phyloP scores from a whole-genome alignment of 2,797 vertebrate species.

The Meda fulgida region DNA sequence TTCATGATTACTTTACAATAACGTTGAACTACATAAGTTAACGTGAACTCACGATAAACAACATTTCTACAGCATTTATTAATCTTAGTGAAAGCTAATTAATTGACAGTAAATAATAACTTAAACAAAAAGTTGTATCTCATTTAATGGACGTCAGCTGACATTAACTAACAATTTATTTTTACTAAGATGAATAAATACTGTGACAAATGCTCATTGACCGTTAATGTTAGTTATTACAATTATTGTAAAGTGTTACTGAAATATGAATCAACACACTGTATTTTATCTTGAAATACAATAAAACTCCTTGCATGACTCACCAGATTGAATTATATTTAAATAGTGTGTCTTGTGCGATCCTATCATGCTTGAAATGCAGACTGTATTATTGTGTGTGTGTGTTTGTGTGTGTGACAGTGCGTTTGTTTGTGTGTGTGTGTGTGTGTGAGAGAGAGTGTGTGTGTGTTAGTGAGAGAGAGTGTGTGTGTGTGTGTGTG shows the following conservation, averaged over 20 bases:
- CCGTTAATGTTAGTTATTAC: not conserved
- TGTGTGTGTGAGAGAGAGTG: no score
- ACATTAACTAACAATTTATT: not conserved
- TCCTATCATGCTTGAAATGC: not conserved
- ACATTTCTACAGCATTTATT: no score
- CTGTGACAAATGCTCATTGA: not conserved
- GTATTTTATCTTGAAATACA: not conserved
- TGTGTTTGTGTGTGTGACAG: no score
- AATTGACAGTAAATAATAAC: no score
- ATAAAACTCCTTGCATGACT: not conserved
- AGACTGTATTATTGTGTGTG: no score
- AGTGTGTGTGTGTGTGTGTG: no score
- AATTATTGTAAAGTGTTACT: not conserved
- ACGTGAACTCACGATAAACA: no score
- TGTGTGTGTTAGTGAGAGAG: no score
- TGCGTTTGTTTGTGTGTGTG: not conserved
- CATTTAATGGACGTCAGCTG: not conserved
- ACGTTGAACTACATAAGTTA: no score
- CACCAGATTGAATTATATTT: not conserved
- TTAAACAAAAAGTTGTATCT: no score
- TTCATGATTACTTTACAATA: no score
- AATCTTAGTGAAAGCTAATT: no score
- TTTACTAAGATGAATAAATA: not conserved
- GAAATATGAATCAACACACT: not conserved
- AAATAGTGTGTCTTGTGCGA: not conserved